Conservation (phyloP, 2,797 vertebrate genomes). For the Takifugu ocellatus region DNA sequence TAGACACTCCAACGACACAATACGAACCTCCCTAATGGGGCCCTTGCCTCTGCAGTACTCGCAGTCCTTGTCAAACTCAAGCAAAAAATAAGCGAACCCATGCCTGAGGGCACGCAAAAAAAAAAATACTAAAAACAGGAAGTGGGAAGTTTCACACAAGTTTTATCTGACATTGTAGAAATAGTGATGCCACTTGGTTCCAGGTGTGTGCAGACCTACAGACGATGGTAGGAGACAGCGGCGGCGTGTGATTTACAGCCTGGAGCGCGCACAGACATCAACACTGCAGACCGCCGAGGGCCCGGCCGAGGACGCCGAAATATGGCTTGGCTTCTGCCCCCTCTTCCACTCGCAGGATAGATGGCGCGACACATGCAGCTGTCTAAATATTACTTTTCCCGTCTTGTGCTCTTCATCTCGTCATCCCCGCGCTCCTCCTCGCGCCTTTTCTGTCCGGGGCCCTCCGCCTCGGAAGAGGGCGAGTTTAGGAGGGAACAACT, state of each 20-base stretch:
- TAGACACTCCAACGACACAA: no score
- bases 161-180: no score
- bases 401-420: slow-evolving; percentile 50
- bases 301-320: slow-evolving; percentile 53
- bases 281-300: slow-evolving; percentile 58
- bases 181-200: no score
- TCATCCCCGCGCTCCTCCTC: slow-evolving; percentile 30
- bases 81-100: no score
- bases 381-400: slow-evolving; percentile 77
- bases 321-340: slow-evolving; percentile 25
- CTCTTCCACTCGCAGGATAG: slow-evolving; percentile 16
- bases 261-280: slow-evolving; percentile 58
- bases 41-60: no score
- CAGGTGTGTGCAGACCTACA: slow-evolving; percentile 57
- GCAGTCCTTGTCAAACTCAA: no score
- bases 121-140: no score
- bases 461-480: slow-evolving; percentile 33
- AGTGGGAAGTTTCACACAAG: no score
- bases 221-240: slow-evolving; percentile 3
- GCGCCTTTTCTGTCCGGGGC: slow-evolving; percentile 50
- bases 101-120: no score
- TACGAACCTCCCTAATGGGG: no score
- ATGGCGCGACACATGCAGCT: slow-evolving; percentile 75
- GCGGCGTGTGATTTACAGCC: slow-evolving; percentile 54
- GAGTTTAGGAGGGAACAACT: slow-evolving; percentile 59